Percentiles rank a stretch among this genome's conserved stretches.
These are phyloP conservation scores for Chaetops frenatus DNA, from an alignment of 2,113 vertebrate genomes.

Conservation along the genomic window DNA sequence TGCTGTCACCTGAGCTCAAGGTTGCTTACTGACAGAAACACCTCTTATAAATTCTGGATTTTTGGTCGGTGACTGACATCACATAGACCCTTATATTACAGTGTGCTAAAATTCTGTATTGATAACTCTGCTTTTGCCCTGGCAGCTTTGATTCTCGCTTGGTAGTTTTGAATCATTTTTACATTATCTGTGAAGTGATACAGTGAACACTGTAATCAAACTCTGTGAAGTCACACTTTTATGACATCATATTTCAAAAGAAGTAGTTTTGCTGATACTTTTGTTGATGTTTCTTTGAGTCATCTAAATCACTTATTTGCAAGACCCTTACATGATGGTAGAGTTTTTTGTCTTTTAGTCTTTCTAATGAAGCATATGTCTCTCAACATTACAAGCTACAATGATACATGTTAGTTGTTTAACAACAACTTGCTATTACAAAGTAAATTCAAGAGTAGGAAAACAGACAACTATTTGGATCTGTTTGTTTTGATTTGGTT, in stretches of 20 bases:
- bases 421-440: not conserved
- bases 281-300: not conserved
- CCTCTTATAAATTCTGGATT: not conserved
- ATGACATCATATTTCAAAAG: not conserved
- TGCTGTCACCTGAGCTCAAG: not conserved
- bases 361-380: not conserved
- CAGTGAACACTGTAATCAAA: not conserved
- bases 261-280: not conserved
- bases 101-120: not conserved
- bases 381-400: not conserved
- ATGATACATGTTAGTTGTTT: not conserved
- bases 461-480: not conserved
- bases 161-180: not conserved
- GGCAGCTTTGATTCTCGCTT: not conserved
- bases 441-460: not conserved
- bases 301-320: not conserved
- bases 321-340: not conserved
- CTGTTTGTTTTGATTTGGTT: not conserved
- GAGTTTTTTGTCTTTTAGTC: not conserved
- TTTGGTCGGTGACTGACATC: not conserved
- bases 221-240: not conserved
- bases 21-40: not conserved
- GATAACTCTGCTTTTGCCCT: not conserved
- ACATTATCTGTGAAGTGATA: not conserved
- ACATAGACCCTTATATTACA: not conserved